A percentile compares a stretch with the other conserved stretches of the same genome.
These are phyloP conservation scores for Agrenia bidenticulata DNA, from an alignment of 2,888 invertebrate species.

Conservation along the genomic window DNA sequence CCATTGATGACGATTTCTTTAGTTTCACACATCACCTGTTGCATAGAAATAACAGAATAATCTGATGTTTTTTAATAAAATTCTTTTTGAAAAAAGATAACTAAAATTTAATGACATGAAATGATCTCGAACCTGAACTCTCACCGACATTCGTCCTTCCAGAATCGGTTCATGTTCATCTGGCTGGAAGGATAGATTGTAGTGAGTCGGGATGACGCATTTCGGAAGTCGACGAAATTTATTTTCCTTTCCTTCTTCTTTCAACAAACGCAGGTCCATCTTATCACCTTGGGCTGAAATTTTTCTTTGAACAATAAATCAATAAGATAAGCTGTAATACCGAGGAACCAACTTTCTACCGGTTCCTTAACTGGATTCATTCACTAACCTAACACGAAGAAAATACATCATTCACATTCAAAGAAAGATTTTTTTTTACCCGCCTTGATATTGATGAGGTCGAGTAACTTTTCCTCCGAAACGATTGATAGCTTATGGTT, in stretches of 20 bases:
- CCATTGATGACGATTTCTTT: slow-evolving; percentile 69
- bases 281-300: too few species aligned
- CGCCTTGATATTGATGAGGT: too few species aligned
- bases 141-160: not conserved
- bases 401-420: too few species aligned
- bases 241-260: not conserved
- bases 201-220: slow-evolving; percentile 80
- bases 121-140: slow-evolving; percentile 15
- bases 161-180: slow-evolving; percentile 57
- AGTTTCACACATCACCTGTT: slow-evolving; percentile 69
- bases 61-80: not conserved
- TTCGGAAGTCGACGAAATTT: slow-evolving; percentile 72
- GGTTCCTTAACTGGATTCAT: too few species aligned
- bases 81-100: not conserved
- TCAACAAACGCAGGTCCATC: too few species aligned
- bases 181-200: slow-evolving; percentile 78
- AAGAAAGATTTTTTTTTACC: too few species aligned
- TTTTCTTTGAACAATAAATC: too few species aligned
- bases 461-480: too few species aligned
- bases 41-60: slow-evolving; percentile 49
- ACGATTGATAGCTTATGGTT: too few species aligned
- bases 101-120: not conserved
- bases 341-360: too few species aligned
- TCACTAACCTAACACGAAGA: too few species aligned
- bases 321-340: too few species aligned